Conservation (phyloP, 2,888 invertebrate genomes). For the Thyatira batis region DNA sequence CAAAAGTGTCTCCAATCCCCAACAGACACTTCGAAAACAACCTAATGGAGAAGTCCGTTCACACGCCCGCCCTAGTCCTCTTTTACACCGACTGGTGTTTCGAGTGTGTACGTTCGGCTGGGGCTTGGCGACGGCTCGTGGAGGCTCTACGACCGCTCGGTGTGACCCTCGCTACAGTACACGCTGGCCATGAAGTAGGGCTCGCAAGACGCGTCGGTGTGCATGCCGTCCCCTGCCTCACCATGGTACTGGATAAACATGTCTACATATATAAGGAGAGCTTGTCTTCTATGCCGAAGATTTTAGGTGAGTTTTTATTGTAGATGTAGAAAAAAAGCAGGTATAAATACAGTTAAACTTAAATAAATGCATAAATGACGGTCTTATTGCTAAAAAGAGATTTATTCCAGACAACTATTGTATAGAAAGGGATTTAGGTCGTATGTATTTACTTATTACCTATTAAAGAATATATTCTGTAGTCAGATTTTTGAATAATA, state of each 20-base stretch:
- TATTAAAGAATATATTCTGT: too few species aligned
- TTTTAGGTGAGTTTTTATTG: constrained; percentile 84
- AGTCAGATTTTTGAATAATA: too few species aligned
- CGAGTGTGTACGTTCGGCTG: constrained; percentile 93
- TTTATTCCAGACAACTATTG: too few species aligned
- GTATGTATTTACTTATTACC: too few species aligned
- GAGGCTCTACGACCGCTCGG: constrained; percentile 94
- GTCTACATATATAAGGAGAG: constrained; percentile 92
- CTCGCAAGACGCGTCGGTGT: constrained; percentile 91
- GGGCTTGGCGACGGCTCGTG: constrained; percentile 91
- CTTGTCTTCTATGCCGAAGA: constrained; percentile 89
- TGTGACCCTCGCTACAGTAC: constrained; percentile 89
- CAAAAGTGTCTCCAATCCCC: background rate
- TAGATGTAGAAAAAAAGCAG: background rate
- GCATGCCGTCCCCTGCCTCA: constrained; percentile 90
- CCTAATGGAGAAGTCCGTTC: constrained; percentile 91
- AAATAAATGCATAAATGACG: too few species aligned
- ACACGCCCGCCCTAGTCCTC: constrained; percentile 92
- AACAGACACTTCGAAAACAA: constrained; percentile 92
- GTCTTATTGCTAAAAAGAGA: too few species aligned
- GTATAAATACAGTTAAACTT: too few species aligned
- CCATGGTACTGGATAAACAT: constrained; percentile 91
- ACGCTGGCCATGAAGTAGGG: constrained; percentile 91
- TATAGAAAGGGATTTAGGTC: too few species aligned
- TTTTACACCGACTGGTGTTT: constrained; percentile 98